Evolutionary conservation across 2,888 invertebrate genomes (phyloP).

Genomic region (Zygogramma bicolorata): DNA sequence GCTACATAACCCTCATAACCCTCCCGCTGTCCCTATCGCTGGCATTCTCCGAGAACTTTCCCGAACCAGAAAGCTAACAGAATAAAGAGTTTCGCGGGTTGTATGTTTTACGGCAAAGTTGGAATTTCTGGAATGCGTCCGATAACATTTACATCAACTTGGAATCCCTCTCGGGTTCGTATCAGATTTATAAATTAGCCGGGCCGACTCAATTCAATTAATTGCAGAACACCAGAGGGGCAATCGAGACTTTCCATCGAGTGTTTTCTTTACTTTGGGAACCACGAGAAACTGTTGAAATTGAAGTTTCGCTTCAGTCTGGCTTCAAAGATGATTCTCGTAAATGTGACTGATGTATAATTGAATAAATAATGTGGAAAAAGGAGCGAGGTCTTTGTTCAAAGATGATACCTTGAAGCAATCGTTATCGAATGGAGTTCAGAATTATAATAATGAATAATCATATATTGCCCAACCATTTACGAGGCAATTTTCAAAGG

Average conservation of each 20-base stretch:
- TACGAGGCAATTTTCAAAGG: too few species aligned
- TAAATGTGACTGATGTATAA: too few species aligned
- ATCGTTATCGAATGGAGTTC: too few species aligned
- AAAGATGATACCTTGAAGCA: too few species aligned
- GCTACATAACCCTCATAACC: neutral
- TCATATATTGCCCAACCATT: too few species aligned
- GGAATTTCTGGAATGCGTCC: neutral
- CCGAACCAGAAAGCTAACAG: neutral
- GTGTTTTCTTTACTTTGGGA: neutral
- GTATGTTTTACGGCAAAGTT: neutral
- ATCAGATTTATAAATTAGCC: constrained; percentile 37
- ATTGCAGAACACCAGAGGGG: constrained; percentile 29
- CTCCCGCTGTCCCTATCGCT: neutral
- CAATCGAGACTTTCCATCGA: constrained; percentile 26
- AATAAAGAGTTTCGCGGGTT: neutral
- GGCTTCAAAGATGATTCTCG: too few species aligned
- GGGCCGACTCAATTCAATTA: constrained; percentile 29
- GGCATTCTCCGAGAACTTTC: neutral
- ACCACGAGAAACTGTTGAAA: neutral
- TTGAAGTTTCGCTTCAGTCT: neutral
- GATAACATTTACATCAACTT: constrained; percentile 26
- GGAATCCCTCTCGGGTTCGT: constrained; percentile 29
- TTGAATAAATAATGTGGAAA: too few species aligned
- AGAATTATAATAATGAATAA: too few species aligned
- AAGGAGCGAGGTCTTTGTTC: too few species aligned